Percentiles rank a stretch among this genome's conserved stretches.
Conservation (phyloP, 2,888 invertebrate genomes). For the Tipula unca region DNA sequence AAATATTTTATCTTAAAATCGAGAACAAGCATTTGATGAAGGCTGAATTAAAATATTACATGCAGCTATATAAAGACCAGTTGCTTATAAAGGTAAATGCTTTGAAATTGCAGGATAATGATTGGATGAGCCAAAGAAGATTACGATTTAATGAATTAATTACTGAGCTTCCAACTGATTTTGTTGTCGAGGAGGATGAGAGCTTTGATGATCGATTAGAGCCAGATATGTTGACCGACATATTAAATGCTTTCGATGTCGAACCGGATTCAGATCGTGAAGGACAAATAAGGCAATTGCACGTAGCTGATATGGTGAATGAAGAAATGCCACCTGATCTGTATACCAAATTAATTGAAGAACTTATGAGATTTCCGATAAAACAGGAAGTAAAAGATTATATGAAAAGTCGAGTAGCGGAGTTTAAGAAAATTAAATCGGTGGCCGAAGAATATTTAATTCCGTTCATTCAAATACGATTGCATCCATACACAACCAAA, state of each 20-base stretch:
- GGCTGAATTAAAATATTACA: not conserved
- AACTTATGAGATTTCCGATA: not conserved
- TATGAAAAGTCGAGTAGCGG: not conserved
- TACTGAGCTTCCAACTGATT: not conserved
- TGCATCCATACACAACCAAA: not conserved
- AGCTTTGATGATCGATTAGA: not conserved
- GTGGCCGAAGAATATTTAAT: not conserved
- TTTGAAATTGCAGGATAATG: not conserved
- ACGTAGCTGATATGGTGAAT: not conserved
- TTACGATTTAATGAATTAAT: not conserved
- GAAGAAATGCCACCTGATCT: not conserved
- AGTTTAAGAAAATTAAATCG: not conserved
- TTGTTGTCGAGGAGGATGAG: not conserved
- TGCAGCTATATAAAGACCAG: not conserved
- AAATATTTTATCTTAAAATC: not conserved
- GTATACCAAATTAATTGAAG: not conserved
- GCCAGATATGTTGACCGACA: not conserved
- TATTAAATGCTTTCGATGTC: not conserved
- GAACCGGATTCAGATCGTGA: not conserved
- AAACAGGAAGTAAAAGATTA: not conserved
- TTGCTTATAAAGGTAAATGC: not conserved
- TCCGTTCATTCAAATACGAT: not conserved
- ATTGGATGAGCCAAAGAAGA: not conserved
- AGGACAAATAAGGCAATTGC: not conserved
- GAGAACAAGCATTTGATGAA: not conserved